Conservation (phyloP, 2,888 invertebrate genomes). For the Synergus laeviventris region DNA sequence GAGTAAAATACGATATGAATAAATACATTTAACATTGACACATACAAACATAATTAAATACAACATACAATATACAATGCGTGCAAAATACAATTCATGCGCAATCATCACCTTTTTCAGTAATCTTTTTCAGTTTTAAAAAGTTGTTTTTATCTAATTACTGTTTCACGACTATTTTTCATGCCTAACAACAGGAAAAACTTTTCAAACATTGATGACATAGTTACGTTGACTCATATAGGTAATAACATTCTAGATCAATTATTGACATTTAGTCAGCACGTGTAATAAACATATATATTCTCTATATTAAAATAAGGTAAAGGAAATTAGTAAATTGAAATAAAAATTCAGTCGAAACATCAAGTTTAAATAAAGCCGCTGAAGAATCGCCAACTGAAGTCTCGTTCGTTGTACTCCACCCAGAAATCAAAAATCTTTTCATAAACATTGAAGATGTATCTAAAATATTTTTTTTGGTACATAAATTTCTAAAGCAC, state of each 20-base stretch:
- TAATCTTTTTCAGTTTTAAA: not conserved
- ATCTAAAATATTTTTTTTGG: slow-evolving; percentile 8
- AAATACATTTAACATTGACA: slow-evolving; percentile 43
- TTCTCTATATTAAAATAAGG: not conserved
- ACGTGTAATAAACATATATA: slow-evolving; percentile 5
- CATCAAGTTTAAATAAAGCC: slow-evolving; percentile 11
- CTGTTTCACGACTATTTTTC: not conserved
- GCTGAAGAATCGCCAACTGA: not conserved
- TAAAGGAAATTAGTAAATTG: not conserved
- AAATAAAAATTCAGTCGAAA: not conserved
- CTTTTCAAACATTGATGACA: not conserved
- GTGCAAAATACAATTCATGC: slow-evolving; percentile 21
- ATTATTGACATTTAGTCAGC: not conserved
- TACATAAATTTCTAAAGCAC: not conserved
- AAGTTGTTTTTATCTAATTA: slow-evolving; percentile 24
- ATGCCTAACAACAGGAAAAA: slow-evolving; percentile 8
- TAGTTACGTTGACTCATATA: not conserved
- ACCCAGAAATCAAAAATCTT: slow-evolving; percentile 19
- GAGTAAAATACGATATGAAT: slow-evolving; percentile 52
- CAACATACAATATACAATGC: not conserved
- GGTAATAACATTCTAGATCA: not conserved
- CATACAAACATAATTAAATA: not conserved
- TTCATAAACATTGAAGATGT: not conserved
- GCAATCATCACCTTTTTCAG: not conserved
- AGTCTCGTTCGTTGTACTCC: slow-evolving; percentile 9